Evolutionary conservation across 2,888 invertebrate species (phyloP).

Genomic region (Plagodis pulveraria): DNA sequence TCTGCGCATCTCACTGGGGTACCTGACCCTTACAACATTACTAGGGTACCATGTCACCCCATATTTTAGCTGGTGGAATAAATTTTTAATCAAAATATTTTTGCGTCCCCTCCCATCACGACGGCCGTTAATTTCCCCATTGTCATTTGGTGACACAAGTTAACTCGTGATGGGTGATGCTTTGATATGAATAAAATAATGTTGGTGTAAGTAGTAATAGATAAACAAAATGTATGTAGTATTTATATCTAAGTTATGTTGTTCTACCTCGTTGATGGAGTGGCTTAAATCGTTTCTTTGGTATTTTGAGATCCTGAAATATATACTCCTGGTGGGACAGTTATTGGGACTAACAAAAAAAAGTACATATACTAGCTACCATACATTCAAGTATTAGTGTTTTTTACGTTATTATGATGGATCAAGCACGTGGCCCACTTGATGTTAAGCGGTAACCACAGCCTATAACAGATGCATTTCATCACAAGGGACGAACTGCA

Average conservation of each 20-base stretch:
- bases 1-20: conserved; percentile 32
- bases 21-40: conserved; percentile 27
- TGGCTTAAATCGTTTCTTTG: no score
- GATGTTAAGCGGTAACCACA: no score
- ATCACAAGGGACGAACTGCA: no score
- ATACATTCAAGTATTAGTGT: no score
- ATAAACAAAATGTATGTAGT: background rate
- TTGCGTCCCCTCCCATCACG: conserved; percentile 52
- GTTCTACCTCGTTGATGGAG: no score
- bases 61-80: conserved; percentile 67
- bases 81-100: conserved; percentile 84
- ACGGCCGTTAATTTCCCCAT: conserved; percentile 68
- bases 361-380: no score
- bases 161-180: conserved; percentile 64
- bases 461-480: no score
- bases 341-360: no score
- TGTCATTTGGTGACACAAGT: conserved; percentile 70
- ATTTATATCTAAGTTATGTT: background rate
- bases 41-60: conserved; percentile 58
- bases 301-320: no score
- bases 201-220: conserved; percentile 6
- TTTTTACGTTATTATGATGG: no score
- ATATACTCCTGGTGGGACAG: no score
- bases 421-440: no score
- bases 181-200: conserved; percentile 35